phyloP scores from a whole-genome alignment of 2,888 invertebrate genomes.

The Aphodius granarius region DNA sequence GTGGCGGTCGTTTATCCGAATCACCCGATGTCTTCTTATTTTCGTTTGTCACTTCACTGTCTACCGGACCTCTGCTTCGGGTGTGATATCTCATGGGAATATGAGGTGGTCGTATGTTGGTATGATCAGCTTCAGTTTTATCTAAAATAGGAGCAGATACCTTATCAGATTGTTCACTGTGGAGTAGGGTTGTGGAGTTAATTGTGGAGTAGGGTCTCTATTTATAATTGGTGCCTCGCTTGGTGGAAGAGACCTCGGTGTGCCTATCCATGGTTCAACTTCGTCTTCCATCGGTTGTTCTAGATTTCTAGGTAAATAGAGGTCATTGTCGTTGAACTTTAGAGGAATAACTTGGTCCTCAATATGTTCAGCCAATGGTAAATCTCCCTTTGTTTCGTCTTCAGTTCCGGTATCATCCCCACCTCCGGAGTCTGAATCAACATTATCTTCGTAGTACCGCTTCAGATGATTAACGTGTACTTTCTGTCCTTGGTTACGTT shows the following conservation, averaged over 20 bases:
- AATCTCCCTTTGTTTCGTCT: background rate
- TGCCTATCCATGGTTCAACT: slow-evolving; percentile 3
- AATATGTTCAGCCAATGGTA: background rate
- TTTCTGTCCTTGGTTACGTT: background rate
- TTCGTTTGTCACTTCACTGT: background rate
- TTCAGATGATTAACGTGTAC: slow-evolving; percentile 7
- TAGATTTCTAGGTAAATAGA: background rate
- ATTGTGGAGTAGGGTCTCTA: too few relatives aligned
- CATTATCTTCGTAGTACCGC: background rate
- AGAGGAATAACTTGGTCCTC: too few relatives aligned
- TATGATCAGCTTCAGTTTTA: too few relatives aligned
- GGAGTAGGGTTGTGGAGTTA: too few relatives aligned
- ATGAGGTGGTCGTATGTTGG: background rate
- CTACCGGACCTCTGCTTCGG: slow-evolving; percentile 1
- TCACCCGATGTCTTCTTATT: background rate
- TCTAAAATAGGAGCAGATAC: too few relatives aligned
- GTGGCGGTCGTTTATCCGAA: background rate
- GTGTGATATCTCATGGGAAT: background rate
- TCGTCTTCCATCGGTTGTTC: background rate
- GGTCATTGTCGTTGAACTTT: too few relatives aligned
- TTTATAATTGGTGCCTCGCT: too few relatives aligned
- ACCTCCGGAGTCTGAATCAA: too few relatives aligned
- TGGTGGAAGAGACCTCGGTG: background rate
- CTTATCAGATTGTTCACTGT: too few relatives aligned
- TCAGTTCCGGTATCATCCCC: background rate